A percentile compares a stretch with the other conserved stretches of the same genome.
phyloP scores from a whole-genome alignment of 2,113 vertebrate species.

The Ploceus nigricollis region DNA sequence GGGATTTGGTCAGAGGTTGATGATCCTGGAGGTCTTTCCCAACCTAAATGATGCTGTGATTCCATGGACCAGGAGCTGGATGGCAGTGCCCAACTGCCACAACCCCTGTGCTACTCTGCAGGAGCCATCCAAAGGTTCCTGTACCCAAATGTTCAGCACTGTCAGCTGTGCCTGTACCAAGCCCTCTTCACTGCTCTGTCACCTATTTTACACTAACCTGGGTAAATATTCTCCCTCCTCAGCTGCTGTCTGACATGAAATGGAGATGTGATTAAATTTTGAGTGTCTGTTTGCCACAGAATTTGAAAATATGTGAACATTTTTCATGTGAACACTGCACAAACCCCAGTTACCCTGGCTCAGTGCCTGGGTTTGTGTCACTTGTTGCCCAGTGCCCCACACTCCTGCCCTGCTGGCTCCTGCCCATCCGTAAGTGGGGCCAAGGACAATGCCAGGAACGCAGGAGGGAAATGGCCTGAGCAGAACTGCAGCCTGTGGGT shows the following conservation, averaged over 20 bases:
- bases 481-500: neutral
- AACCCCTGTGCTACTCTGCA: neutral
- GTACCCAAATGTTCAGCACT: neutral
- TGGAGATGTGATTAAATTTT: neutral
- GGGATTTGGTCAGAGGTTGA: neutral
- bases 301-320: neutral
- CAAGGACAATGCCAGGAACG: neutral
- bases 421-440: neutral
- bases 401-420: neutral
- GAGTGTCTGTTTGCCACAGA: neutral
- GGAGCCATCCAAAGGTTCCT: neutral
- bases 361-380: neutral
- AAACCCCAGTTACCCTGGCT: neutral
- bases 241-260: neutral
- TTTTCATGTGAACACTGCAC: neutral
- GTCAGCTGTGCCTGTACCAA: neutral
- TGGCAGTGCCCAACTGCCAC: too few relatives aligned
- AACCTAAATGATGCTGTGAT: neutral
- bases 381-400: neutral
- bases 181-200: too few relatives aligned
- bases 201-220: neutral
- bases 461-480: neutral
- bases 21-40: neutral
- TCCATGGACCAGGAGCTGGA: neutral
- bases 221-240: neutral